These are phyloP conservation scores for Albula goreensis DNA, from an alignment of 2,113 vertebrate genomes.

Conservation along the genomic window DNA sequence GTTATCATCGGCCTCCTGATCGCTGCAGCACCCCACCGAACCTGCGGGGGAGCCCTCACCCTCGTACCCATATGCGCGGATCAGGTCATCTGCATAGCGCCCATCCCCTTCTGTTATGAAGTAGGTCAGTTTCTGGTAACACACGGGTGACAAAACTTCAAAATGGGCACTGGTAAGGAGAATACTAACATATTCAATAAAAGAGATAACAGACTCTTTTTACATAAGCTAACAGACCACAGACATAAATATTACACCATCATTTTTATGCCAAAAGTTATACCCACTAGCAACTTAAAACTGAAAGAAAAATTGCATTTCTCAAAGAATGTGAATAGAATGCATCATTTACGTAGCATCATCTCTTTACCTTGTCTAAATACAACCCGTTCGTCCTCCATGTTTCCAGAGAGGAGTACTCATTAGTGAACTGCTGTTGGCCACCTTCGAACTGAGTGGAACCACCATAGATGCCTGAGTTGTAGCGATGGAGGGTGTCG, in stretches of 20 bases:
- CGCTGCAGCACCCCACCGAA: constrained; percentile 83
- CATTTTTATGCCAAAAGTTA: no score
- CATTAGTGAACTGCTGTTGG: constrained; percentile 11
- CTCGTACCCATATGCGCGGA: constrained; percentile 78
- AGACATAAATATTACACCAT: not conserved
- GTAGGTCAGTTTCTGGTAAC: constrained; percentile 51
- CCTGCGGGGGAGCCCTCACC: constrained; percentile 79
- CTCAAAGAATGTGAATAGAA: not conserved
- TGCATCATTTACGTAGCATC: not conserved
- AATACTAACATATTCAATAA: not conserved
- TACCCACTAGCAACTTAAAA: no score
- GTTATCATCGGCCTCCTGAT: constrained; percentile 68
- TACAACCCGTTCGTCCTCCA: constrained; percentile 47
- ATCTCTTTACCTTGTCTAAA: constrained; percentile 42
- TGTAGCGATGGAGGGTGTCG: constrained; percentile 7
- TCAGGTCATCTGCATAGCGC: constrained; percentile 72
- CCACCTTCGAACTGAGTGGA: constrained; percentile 20
- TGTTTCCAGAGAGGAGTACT: constrained; percentile 26
- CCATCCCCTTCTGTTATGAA: constrained; percentile 37
- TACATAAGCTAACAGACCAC: not conserved
- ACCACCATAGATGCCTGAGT: not conserved
- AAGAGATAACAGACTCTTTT: not conserved
- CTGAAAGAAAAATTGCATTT: no score
- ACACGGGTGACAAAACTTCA: constrained; percentile 19
- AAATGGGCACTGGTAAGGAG: not conserved